Evolutionary conservation across 2,888 invertebrate species (phyloP), one percentile per base, ranked within the genome.

Genomic region (Megamerina dolium): DNA sequence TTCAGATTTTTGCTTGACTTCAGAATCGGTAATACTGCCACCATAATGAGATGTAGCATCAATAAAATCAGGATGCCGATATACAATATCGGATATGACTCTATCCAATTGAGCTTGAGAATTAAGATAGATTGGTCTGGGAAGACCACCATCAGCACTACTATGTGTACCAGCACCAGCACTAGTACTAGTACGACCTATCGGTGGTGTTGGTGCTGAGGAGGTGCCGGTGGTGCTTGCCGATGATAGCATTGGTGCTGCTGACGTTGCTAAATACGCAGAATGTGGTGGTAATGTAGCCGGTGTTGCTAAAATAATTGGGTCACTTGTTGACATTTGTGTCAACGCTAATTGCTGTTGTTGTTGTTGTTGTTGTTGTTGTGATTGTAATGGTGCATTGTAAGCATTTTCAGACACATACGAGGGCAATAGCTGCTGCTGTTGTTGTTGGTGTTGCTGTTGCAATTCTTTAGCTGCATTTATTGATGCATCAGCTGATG

Each of bases 11-110:
- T 68, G 68, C 3, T 42, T 35, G 0, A 55, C 51, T 21, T 59
- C 52, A 1, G 68, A 64, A 32, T 61, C 61, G 0, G 61, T 60
- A 29, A 66, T 34, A 2, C 51, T 49, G 12, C 65, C 62, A 16
- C 54, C 61, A 41, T 53, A 54, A 5, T 59, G 48, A 13, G 58
- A 45, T 21, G 45, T 39, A 18, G 49, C 54, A 3, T 64, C 57
- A n/a, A 61, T 49, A 23, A 66, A 66, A 6, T 58, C 59, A 2
- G 65, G 60, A 56, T 69, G 68, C 31, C 50, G 51, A 32, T 59
- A 56, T 3, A 69, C 50, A 36, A 68, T 60, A 23, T 61, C 59
- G 8, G 60, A 53, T 13, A 69, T 68, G 3, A 67, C 56, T 38
- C 53, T 56, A 44, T 68, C 66, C 41, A 69, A 54, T 4, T 63